These are phyloP conservation scores for Gymnopithys bicolor DNA, from an alignment of 2,797 vertebrate species.

Conservation along the genomic window DNA sequence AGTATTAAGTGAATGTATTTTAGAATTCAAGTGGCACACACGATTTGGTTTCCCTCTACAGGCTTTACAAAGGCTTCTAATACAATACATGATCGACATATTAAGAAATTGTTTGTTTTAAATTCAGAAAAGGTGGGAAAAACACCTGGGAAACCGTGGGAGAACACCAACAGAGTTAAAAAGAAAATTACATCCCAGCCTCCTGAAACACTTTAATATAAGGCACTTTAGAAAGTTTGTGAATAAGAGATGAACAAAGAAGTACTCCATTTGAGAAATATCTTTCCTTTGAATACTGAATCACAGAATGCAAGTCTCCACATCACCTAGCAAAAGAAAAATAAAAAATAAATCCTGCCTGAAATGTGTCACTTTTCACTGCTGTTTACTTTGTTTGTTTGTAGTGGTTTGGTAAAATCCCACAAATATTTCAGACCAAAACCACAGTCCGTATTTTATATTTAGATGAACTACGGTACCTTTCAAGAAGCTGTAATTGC, in stretches of 20 bases:
- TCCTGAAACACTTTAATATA: background rate
- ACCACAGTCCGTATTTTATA: conserved; percentile 15
- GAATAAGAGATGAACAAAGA: background rate
- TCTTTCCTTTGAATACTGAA: background rate
- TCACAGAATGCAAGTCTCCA: background rate
- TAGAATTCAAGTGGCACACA: background rate
- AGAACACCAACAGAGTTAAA: background rate
- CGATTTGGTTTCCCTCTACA: background rate
- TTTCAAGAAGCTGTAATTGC: conserved; percentile 14
- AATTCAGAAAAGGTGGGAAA: background rate
- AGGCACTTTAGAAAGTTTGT: background rate
- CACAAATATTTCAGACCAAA: conserved; percentile 60
- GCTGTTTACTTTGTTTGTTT: conserved; percentile 54
- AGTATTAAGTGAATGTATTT: background rate
- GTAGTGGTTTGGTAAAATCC: conserved; percentile 52
- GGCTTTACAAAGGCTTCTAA: background rate
- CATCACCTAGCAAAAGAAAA: conserved; percentile 26
- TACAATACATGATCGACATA: background rate
- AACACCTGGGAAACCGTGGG: background rate
- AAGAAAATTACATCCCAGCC: background rate
- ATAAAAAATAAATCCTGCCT: background rate
- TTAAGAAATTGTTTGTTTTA: background rate
- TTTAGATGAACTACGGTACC: conserved; percentile 13
- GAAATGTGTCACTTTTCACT: conserved; percentile 38
- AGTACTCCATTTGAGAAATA: background rate